Evolutionary conservation across 2,113 vertebrate species (phyloP).

Genomic region (Anolis sagrei): DNA sequence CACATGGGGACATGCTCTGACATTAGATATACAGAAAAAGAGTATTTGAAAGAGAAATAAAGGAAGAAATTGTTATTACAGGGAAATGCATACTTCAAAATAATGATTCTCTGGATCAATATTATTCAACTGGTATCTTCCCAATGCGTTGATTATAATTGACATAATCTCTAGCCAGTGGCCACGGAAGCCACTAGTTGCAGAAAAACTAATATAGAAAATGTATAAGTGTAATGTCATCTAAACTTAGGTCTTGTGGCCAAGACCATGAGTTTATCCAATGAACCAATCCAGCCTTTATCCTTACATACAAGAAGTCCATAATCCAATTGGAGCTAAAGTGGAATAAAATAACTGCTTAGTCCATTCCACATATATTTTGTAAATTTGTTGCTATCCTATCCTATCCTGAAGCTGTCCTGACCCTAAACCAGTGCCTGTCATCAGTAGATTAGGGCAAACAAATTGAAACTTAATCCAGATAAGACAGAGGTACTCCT

Average conservation of each 20-base stretch:
- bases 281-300: neutral
- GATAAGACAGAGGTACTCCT: too few relatives aligned
- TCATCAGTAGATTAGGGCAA: too few relatives aligned
- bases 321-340: neutral
- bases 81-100: neutral
- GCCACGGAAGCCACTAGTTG: neutral
- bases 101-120: neutral
- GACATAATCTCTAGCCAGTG: too few relatives aligned
- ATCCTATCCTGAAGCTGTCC: too few relatives aligned
- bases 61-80: neutral
- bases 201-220: neutral
- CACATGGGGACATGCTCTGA: neutral
- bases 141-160: too few relatives aligned
- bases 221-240: neutral
- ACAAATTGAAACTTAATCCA: too few relatives aligned
- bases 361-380: neutral
- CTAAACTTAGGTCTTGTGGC: neutral
- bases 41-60: neutral
- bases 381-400: neutral
- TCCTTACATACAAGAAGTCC: too few relatives aligned
- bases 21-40: neutral
- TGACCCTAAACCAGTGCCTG: too few relatives aligned
- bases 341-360: neutral
- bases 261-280: neutral
- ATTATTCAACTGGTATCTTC: neutral